Percentiles rank a stretch among this genome's conserved stretches.
These are phyloP conservation scores for Mormyrus lacerda DNA, from an alignment of 2,113 vertebrate genomes.

Conservation along the genomic window DNA sequence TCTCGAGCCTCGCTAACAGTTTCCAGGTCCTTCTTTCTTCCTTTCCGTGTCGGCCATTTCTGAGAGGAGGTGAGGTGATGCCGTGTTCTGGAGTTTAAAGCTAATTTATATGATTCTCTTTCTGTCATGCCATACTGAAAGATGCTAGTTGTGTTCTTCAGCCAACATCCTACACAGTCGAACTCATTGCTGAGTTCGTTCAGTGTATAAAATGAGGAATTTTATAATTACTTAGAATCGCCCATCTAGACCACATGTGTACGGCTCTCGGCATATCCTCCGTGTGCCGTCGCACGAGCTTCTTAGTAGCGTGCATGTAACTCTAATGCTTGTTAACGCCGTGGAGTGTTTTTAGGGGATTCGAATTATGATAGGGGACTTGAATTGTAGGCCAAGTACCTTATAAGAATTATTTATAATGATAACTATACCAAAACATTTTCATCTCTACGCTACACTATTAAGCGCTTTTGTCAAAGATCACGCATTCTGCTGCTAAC, in stretches of 20 bases:
- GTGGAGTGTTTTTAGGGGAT: not conserved
- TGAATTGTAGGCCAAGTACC: not conserved
- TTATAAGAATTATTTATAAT: not conserved
- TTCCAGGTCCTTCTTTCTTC: not conserved
- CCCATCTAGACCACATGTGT: not conserved
- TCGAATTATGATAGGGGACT: not conserved
- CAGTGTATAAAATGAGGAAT: not conserved
- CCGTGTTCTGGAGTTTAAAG: not conserved
- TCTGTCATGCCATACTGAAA: not conserved
- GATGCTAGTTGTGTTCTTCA: not conserved
- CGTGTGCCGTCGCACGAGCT: not conserved
- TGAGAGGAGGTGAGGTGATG: slow-evolving; percentile 8
- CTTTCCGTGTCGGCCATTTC: slow-evolving; percentile 27
- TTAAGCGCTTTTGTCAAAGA: not conserved
- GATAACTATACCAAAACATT: not conserved
- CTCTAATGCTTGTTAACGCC: not conserved
- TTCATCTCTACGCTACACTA: not conserved
- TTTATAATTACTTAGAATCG: not conserved
- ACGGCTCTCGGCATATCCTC: not conserved
- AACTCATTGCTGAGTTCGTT: not conserved
- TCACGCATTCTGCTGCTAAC: not conserved
- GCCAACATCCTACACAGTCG: not conserved
- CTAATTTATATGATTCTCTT: not conserved
- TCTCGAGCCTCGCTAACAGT: not conserved
- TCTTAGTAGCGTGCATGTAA: not conserved